Conservation (phyloP, 2,113 vertebrate genomes). For the Phoxinus phoxinus region DNA sequence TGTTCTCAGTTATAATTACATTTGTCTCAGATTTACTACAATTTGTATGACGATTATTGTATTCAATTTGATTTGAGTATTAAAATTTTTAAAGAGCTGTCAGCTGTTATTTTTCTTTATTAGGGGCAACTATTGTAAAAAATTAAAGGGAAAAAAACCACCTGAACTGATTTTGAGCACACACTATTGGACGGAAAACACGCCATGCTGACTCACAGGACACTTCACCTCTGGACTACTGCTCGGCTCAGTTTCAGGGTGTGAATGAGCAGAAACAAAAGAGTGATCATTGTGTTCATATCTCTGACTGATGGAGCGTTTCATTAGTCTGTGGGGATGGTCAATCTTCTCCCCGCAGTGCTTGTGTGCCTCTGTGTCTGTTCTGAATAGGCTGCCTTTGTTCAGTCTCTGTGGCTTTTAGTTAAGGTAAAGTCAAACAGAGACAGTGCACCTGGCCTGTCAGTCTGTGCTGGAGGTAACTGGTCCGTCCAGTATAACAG, state of each 20-base stretch:
- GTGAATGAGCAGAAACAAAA: slow-evolving; percentile 53
- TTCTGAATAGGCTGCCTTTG: slow-evolving; percentile 37
- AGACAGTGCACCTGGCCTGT: slow-evolving; percentile 40
- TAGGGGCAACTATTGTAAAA: not conserved
- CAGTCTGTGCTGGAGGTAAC: slow-evolving; percentile 37
- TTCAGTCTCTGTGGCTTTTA: slow-evolving; percentile 29
- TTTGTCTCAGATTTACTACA: not conserved
- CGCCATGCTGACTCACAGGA: slow-evolving; percentile 43
- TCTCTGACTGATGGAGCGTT: slow-evolving; percentile 34
- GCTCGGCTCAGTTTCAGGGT: slow-evolving; percentile 47
- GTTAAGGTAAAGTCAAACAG: slow-evolving; percentile 4
- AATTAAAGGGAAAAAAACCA: not conserved
- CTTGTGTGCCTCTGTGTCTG: not conserved
- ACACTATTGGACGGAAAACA: slow-evolving; percentile 38
- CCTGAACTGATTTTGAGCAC: not conserved
- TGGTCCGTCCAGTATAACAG: slow-evolving; percentile 21
- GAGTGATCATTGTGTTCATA: slow-evolving; percentile 29
- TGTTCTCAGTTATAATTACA: not conserved
- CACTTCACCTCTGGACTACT: slow-evolving; percentile 60
- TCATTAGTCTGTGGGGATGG: slow-evolving; percentile 34
- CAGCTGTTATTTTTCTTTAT: not conserved
- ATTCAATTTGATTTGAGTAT: not conserved
- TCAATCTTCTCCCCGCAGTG: not conserved
- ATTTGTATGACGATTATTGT: not conserved
- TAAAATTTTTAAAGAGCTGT: not conserved